phyloP scores from a whole-genome alignment of 2,113 vertebrate genomes.

The Phaethornis superciliosus region DNA sequence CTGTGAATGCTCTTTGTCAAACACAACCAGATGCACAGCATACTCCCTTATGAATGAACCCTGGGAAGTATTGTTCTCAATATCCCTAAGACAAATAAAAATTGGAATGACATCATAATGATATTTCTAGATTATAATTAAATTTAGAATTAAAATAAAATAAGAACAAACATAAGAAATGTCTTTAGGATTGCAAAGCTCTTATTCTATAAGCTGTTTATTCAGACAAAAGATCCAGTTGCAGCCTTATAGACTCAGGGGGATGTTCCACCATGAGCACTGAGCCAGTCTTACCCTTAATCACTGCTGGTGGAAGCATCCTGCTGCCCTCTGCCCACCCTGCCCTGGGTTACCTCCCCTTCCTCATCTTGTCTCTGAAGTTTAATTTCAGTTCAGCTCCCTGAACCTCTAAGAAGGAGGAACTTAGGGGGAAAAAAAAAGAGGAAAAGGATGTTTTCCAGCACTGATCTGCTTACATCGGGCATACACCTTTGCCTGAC shows the following conservation, averaged over 20 bases:
- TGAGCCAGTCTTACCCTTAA: background rate
- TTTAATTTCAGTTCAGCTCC: background rate
- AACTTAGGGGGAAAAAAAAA: background rate
- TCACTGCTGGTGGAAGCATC: background rate
- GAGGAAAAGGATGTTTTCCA: background rate
- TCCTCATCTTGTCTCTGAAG: background rate
- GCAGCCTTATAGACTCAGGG: background rate
- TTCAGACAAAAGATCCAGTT: background rate
- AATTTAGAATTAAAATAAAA: background rate
- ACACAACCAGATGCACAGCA: background rate
- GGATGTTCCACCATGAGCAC: background rate
- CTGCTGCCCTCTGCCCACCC: background rate
- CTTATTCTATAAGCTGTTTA: background rate
- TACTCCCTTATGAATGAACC: background rate
- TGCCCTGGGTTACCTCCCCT: background rate
- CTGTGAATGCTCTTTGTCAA: background rate
- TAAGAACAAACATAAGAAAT: background rate
- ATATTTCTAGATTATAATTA: background rate
- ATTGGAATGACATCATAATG: background rate
- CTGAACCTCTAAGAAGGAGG: background rate
- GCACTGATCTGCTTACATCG: background rate
- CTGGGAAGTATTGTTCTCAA: background rate
- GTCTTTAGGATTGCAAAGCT: background rate
- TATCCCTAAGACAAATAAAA: background rate
- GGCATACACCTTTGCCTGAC: background rate